Evolutionary conservation across 1,140 invertebrate genomes (phyloP).

Genomic region (Drosophila parvula): DNA sequence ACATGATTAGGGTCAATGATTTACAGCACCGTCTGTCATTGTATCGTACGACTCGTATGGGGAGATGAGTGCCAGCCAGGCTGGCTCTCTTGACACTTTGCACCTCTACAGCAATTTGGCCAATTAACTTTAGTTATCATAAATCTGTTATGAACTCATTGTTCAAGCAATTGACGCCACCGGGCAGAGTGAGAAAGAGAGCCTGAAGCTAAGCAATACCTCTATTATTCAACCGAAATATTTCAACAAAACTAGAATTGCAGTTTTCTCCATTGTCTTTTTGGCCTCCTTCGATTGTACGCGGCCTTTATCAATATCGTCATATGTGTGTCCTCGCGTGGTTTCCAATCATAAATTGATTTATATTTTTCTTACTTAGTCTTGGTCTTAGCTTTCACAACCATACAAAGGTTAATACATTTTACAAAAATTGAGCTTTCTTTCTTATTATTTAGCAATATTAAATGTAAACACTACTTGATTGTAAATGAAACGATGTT

Average conservation of each 20-base stretch:
- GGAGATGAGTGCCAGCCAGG: constrained; percentile 15
- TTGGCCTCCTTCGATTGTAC: constrained; percentile 22
- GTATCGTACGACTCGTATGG: constrained; percentile 20
- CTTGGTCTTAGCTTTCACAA: not conserved
- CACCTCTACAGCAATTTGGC: constrained; percentile 33
- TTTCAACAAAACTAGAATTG: constrained; percentile 2
- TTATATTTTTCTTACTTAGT: constrained; percentile 17
- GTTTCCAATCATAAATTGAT: not conserved
- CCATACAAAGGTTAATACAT: not conserved
- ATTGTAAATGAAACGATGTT: no score
- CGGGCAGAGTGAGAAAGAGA: not conserved
- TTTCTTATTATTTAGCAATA: no score
- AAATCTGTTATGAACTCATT: constrained; percentile 45
- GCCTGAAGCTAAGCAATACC: not conserved
- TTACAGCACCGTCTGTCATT: constrained; percentile 27
- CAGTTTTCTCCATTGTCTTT: constrained; percentile 5
- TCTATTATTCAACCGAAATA: not conserved
- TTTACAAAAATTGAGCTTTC: no score
- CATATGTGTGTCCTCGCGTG: constrained; percentile 13
- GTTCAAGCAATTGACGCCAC: constrained; percentile 1
- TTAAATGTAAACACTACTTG: no score
- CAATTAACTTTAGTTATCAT: constrained; percentile 56
- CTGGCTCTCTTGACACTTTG: constrained; percentile 1
- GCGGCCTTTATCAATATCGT: constrained; percentile 16
- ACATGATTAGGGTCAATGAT: constrained; percentile 55